Evolutionary conservation across 2,888 invertebrate genomes (phyloP), one percentile per base, ranked within the genome.

Genomic region (Physocephala rufipes): DNA sequence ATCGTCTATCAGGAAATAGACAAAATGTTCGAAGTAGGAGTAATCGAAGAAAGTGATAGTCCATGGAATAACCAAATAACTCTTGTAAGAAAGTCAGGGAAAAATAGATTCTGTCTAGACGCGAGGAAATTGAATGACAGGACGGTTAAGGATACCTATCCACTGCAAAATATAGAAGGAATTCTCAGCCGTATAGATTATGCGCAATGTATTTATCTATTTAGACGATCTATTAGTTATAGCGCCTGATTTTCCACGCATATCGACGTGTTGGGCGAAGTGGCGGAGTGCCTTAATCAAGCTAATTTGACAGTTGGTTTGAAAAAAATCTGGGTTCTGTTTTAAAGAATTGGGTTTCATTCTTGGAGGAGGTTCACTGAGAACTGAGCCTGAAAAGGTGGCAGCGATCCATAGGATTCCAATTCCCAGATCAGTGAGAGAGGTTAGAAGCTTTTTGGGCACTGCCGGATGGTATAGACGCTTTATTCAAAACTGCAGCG

Each of bases 391-490:
- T 0, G 71, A 65, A 0, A 75, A 75, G 19, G 64, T 76, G 0
- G 36, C 43, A 4, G 75, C 71, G 0, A 74, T 74, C 4, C 43
- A 30, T 3, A n/a, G 47, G n/a, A 71, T 70, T 5, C 24, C 49
- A 4, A 0, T 61, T 21, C 75, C 75, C 13, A 71, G 71, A 28
- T 61, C 55, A 0, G 24, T 63, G 2, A 51, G 72, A n/a, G 73
- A 78, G 21, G 74, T 78, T 0, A 47, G 77, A 1, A 68, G 75
- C 13, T 75, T 78, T 16, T n/a, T 76, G 0, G 75, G 78, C 0
- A 73, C 75, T 47, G 74, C 75, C 1, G 76, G 76, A 0, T 78
- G 76, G 76, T 77, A 75, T 30, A 28, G 74, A 0, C 51, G 76
- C 0, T 76, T 78, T 36, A 73, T 76, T 5, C 36, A 64, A n/a